Percentiles rank a stretch among this genome's conserved stretches.
Conservation (phyloP, 1,140 invertebrate genomes). For the Prorops nasuta region DNA sequence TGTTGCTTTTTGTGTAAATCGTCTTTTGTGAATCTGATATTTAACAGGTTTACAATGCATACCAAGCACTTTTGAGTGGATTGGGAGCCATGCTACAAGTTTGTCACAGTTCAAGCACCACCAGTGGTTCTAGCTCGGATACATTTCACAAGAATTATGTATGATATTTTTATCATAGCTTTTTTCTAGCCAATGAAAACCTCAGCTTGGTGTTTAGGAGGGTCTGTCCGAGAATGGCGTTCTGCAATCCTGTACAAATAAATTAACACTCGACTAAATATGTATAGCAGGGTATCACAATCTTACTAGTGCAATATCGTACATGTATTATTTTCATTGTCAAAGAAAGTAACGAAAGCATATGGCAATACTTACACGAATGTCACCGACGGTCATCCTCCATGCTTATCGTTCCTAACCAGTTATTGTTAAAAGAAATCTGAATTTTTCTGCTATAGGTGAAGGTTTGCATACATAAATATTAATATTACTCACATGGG, state of each 20-base stretch:
- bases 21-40: conserved; percentile 22
- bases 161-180: conserved; percentile 36
- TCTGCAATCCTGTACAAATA: conserved; percentile 18
- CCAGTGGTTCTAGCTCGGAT: conserved; percentile 32
- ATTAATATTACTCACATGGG: conserved; percentile 13
- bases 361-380: too few relatives aligned
- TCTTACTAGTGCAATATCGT: too few relatives aligned
- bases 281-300: conserved; percentile 16
- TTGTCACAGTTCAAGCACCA: conserved; percentile 60
- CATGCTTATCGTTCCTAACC: too few relatives aligned
- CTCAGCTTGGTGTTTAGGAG: conserved; percentile 47
- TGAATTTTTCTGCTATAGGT: too few relatives aligned
- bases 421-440: too few relatives aligned
- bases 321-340: too few relatives aligned
- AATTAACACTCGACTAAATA: conserved; percentile 25
- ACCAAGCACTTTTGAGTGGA: conserved; percentile 68
- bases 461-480: too few relatives aligned
- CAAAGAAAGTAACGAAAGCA: too few relatives aligned
- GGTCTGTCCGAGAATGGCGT: conserved; percentile 26
- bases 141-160: conserved; percentile 51
- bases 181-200: conserved; percentile 19
- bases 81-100: conserved; percentile 69
- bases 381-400: too few relatives aligned
- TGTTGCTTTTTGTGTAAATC: background rate
- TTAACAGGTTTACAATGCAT: conserved; percentile 68